Evolutionary conservation across 2,113 vertebrate genomes (phyloP), one percentile per base, ranked within the genome.

Genomic region (Neodontobutis hainanensis): DNA sequence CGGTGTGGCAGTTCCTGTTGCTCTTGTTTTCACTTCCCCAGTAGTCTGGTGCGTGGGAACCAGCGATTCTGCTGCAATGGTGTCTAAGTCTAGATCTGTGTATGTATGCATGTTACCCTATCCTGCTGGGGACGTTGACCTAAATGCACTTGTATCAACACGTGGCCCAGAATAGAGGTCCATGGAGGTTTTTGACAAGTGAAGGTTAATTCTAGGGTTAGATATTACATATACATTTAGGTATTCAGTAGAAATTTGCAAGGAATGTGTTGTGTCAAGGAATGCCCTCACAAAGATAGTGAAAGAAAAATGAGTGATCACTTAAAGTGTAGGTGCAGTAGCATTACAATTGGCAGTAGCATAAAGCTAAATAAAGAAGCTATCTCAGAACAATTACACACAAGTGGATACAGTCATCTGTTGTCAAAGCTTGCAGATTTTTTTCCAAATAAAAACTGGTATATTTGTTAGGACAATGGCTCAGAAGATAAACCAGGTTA

Each of bases 11-110:
- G 87, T 90, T 90, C 87, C 87, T 88, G 88, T 91, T 89, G 86
- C 88, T 88, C 87, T 89, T 86, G 85, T 91, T 90, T 88, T 87
- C 90, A 91, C 90, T 91, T 91, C 88, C 88, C 81, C 81, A 80
- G 74, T 50, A 73, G 84, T 87, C 83, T 82, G 86, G 72, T 86
- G 84, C 87, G 87, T 91, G 90, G 88, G 90, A 91, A 91, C 88
- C 83, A 82, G 78, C 1, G 10, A 73, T 85, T 78, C 61, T 75
- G 61, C 76, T 78, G 78, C 80, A 78, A 68, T 16, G 70, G 69
- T 63, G 77, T 85, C 77, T 80, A 76, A n/a, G 44, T 53, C 56
- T 68, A 59, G 73, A 53, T 67, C 19, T 70, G 62, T 69, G 56
- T 67, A 46, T 63, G 71, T 72, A 52, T 59, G 51, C 14, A 51